phyloP scores from a whole-genome alignment of 2,797 vertebrate genomes.

The Manis crassicaudata region DNA sequence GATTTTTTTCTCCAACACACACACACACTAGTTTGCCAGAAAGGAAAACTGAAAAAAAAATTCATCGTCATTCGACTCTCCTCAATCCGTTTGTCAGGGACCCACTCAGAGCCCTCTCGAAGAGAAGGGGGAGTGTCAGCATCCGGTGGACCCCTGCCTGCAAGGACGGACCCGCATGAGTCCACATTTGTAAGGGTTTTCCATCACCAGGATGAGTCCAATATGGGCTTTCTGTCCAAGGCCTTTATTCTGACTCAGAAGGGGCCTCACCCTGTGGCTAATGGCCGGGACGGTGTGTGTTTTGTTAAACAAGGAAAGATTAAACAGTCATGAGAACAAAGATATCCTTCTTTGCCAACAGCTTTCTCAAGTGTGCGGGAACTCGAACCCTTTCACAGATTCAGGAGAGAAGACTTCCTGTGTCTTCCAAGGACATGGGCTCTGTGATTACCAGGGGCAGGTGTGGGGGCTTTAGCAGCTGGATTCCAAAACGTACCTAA shows the following conservation, averaged over 20 bases:
- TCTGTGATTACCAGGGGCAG: not conserved
- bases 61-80: not conserved
- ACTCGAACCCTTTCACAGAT: not conserved
- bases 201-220: not conserved
- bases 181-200: not conserved
- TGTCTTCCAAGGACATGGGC: not conserved
- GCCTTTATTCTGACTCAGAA: not conserved
- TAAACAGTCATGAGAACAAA: not conserved
- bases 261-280: not conserved
- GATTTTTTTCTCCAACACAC: slow-evolving; percentile 4
- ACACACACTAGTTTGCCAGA: not conserved
- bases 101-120: not conserved
- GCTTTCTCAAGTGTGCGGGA: not conserved
- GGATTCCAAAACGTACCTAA: not conserved
- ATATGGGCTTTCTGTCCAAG: not conserved
- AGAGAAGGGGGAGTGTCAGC: not conserved
- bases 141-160: not conserved
- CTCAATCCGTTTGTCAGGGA: not conserved
- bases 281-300: not conserved
- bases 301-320: not conserved
- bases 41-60: not conserved
- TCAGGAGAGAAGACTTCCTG: not conserved
- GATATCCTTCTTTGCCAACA: not conserved
- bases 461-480: not conserved
- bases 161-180: not conserved